phyloP scores from a whole-genome alignment of 1,140 invertebrate species.

The Papilio polyxenes region DNA sequence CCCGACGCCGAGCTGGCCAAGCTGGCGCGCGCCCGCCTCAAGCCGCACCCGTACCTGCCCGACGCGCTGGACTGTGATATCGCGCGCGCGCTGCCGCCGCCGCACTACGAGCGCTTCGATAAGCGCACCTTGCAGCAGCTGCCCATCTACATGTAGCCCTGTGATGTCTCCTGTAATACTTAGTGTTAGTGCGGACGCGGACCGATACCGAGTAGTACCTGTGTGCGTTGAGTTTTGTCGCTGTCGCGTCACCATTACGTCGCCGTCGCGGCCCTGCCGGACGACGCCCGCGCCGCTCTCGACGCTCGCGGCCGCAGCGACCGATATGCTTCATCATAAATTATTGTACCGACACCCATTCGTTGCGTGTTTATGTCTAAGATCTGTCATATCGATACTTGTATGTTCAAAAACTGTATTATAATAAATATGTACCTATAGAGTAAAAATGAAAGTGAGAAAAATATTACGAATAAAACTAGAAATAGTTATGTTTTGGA shows the following conservation, averaged over 20 bases:
- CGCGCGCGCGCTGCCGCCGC: constrained; percentile 64
- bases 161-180: constrained; percentile 75
- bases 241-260: constrained; percentile 56
- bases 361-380: constrained; percentile 78
- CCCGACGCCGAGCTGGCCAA: constrained; percentile 49
- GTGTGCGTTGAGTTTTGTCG: constrained; percentile 69
- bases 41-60: constrained; percentile 72
- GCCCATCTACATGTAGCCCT: constrained; percentile 78
- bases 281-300: constrained; percentile 54
- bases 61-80: constrained; percentile 74
- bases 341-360: constrained; percentile 77
- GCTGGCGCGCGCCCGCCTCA: constrained; percentile 61
- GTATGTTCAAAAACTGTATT: constrained; percentile 81
- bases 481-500: constrained; percentile 78
- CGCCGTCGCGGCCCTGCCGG: constrained; percentile 67
- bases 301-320: constrained; percentile 72
- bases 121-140: constrained; percentile 76
- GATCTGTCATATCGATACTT: constrained; percentile 78
- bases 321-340: constrained; percentile 73
- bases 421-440: constrained; percentile 80
- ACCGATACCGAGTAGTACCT: constrained; percentile 74
- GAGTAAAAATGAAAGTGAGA: constrained; percentile 80
- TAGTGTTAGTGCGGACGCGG: constrained; percentile 68
- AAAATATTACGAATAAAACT: constrained; percentile 79
- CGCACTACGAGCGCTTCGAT: constrained; percentile 76